phyloP scores from a whole-genome alignment of 2,113 vertebrate species.

The Clinocottus analis region DNA sequence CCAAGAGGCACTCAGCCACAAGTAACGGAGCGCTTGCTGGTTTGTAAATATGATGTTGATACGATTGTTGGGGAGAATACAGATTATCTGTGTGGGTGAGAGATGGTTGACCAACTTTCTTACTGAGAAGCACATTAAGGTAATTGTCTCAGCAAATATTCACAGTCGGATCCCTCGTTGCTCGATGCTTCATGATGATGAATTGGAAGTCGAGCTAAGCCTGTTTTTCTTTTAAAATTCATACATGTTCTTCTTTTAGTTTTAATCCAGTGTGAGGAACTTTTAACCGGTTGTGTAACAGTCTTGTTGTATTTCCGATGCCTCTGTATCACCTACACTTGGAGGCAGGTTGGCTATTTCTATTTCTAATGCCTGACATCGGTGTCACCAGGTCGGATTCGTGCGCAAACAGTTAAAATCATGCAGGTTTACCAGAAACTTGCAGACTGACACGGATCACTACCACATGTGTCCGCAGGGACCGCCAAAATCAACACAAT shows the following conservation, averaged over 20 bases:
- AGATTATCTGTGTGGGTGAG: conserved; percentile 12
- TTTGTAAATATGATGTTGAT: background rate
- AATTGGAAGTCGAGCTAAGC: background rate
- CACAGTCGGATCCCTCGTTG: background rate
- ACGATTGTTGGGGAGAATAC: background rate
- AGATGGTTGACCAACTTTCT: background rate
- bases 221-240: background rate
- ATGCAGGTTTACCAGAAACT: no score
- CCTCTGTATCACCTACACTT: no score
- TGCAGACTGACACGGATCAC: no score
- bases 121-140: background rate
- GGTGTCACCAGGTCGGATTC: no score
- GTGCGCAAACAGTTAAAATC: no score
- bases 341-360: no score
- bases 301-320: no score
- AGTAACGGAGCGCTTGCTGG: background rate
- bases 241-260: background rate
- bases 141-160: background rate
- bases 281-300: background rate
- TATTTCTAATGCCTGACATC: no score
- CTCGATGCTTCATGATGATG: background rate
- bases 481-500: no score
- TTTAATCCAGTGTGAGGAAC: no score
- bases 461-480: no score
- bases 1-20: background rate